These are phyloP conservation scores for Diachasma alloeum DNA, from an alignment of 1,140 invertebrate species.

Conservation along the genomic window DNA sequence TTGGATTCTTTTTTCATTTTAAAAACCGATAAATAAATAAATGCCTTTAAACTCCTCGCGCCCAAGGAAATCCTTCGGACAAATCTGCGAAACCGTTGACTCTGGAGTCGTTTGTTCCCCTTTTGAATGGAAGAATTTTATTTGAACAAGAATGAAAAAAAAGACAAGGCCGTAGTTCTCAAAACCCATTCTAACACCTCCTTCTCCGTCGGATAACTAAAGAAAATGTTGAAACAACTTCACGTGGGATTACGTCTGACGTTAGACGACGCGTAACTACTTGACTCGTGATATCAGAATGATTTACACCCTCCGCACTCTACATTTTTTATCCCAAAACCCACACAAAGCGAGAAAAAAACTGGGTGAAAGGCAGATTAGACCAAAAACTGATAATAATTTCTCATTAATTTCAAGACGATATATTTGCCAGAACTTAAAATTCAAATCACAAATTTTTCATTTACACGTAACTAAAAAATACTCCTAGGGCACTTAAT, in stretches of 20 bases:
- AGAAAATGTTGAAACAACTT: background rate
- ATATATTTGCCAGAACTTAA: too few relatives aligned
- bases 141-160: background rate
- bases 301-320: background rate
- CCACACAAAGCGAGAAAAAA: background rate
- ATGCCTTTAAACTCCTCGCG: too few relatives aligned
- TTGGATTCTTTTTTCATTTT: too few relatives aligned
- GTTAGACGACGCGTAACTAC: background rate
- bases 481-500: too few relatives aligned
- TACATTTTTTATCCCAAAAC: background rate
- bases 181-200: background rate
- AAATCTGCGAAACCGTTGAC: too few relatives aligned
- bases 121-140: background rate
- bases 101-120: too few relatives aligned
- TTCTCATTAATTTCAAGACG: too few relatives aligned
- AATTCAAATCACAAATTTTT: too few relatives aligned
- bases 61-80: too few relatives aligned
- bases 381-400: background rate
- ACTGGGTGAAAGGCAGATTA: background rate
- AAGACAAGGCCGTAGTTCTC: too few relatives aligned
- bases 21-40: too few relatives aligned
- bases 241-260: background rate
- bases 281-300: background rate
- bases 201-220: background rate
- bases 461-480: too few relatives aligned